Evolutionary conservation across 2,888 invertebrate genomes (phyloP).

Genomic region (Maniola hyperantus): DNA sequence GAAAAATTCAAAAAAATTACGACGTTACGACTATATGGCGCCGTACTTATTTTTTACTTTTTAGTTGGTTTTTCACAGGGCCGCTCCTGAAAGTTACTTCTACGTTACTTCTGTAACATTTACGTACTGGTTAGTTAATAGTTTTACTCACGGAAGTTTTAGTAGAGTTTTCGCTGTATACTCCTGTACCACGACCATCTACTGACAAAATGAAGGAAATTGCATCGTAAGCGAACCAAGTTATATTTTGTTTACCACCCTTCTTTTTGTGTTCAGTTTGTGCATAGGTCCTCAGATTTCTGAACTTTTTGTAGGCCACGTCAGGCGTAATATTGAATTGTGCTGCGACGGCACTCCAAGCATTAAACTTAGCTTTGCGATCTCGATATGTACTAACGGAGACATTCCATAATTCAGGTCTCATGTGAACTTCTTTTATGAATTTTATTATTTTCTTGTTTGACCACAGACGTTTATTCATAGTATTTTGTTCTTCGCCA

Average conservation of each 20-base stretch:
- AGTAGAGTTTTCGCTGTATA: background rate
- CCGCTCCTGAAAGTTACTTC: too few relatives aligned
- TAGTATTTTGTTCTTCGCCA: background rate
- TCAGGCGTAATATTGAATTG: constrained; percentile 15
- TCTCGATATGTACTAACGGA: constrained; percentile 1
- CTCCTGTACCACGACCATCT: background rate
- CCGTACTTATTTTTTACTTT: too few relatives aligned
- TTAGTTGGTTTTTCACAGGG: too few relatives aligned
- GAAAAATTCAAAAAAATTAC: too few relatives aligned
- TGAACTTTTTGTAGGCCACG: constrained; percentile 16
- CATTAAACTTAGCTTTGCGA: constrained; percentile 4
- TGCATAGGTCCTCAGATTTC: constrained; percentile 14
- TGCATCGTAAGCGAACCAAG: constrained; percentile 14
- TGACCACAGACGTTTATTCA: constrained; percentile 8
- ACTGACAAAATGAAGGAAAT: constrained; percentile 11
- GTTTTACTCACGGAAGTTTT: background rate
- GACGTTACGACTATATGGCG: too few relatives aligned
- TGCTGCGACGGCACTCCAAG: constrained; percentile 4
- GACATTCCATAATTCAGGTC: constrained; percentile 17
- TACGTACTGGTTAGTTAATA: too few relatives aligned
- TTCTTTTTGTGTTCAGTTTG: constrained; percentile 15
- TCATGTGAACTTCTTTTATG: constrained; percentile 11
- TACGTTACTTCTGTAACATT: too few relatives aligned
- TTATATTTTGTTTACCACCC: background rate
- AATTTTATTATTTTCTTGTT: constrained; percentile 18